These are phyloP conservation scores for Caenorhabditis zanzibari DNA, from an alignment of 2,888 invertebrate genomes.

Conservation along the genomic window DNA sequence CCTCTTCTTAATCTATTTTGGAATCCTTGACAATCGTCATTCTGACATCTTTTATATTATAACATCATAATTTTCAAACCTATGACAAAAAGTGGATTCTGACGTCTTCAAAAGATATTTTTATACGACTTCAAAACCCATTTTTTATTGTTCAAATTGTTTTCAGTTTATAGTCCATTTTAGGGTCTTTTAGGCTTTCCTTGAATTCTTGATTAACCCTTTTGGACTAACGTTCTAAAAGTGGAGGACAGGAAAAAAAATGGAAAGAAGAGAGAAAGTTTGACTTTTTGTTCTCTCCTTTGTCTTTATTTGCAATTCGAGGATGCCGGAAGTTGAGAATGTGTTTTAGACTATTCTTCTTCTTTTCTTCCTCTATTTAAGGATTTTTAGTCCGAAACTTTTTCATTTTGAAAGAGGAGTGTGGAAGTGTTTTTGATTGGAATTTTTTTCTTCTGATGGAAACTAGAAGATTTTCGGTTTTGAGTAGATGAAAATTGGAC, in stretches of 20 bases:
- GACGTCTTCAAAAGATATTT: slow-evolving; percentile 4
- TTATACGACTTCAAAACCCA: background rate
- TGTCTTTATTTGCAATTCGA: slow-evolving; percentile 16
- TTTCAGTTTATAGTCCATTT: background rate
- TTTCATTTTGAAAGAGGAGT: background rate
- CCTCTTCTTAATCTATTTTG: background rate
- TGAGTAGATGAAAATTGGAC: too few relatives aligned
- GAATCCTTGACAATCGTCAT: background rate
- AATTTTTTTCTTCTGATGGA: too few relatives aligned
- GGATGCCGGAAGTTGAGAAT: slow-evolving; percentile 2
- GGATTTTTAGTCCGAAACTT: background rate
- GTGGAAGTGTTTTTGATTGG: background rate
- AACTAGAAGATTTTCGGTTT: too few relatives aligned
- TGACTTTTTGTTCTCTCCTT: slow-evolving; percentile 44
- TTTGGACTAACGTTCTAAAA: slow-evolving; percentile 41
- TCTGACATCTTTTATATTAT: slow-evolving; percentile 13
- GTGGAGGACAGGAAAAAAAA: background rate
- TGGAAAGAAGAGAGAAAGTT: background rate
- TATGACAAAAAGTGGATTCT: slow-evolving; percentile 2
- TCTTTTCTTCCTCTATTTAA: background rate
- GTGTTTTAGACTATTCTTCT: slow-evolving; percentile 20
- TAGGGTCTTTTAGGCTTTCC: background rate
- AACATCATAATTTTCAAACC: slow-evolving; percentile 7
- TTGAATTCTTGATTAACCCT: slow-evolving; percentile 39
- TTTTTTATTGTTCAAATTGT: background rate